A percentile compares a stretch with the other conserved stretches of the same genome.
These are phyloP conservation scores for Temnothorax unifasciatus DNA, from an alignment of 2,888 invertebrate genomes.

Conservation along the genomic window DNA sequence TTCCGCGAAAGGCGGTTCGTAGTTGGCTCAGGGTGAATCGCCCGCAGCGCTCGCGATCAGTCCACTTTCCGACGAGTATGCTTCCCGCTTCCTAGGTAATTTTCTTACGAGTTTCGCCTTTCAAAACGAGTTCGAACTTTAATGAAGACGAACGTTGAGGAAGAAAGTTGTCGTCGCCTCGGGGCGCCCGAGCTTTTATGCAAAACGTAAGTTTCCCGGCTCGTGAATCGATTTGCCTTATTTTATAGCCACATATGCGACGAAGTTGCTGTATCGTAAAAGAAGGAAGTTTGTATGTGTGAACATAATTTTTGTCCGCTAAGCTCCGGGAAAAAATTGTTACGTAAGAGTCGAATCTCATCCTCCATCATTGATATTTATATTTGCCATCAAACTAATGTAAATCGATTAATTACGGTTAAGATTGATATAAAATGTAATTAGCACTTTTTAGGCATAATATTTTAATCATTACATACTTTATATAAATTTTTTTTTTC, in stretches of 20 bases:
- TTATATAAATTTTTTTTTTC: background rate
- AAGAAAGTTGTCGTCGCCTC: constrained; percentile 49
- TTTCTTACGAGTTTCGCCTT: constrained; percentile 39
- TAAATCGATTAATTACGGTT: background rate
- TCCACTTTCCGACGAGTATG: constrained; percentile 28
- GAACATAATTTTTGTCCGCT: background rate
- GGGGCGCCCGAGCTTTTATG: constrained; percentile 47
- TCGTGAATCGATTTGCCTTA: constrained; percentile 38
- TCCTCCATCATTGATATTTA: background rate
- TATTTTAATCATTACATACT: background rate
- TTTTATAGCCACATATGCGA: constrained; percentile 12
- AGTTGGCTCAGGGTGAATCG: constrained; percentile 8
- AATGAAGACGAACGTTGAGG: constrained; percentile 56
- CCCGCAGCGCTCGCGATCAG: constrained; percentile 24
- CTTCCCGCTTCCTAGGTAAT: constrained; percentile 37
- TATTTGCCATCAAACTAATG: background rate
- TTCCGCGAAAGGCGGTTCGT: constrained; percentile 10
- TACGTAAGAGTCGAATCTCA: background rate
- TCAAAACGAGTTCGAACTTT: constrained; percentile 48
- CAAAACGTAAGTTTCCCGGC: constrained; percentile 37
- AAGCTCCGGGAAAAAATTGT: background rate
- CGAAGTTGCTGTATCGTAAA: background rate
- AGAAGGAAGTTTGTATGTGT: background rate
- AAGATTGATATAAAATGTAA: constrained; percentile 1
- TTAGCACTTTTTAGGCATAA: background rate